Evolutionary conservation across 2,113 vertebrate species (phyloP).

Genomic region (Odocoileus hemionus): DNA sequence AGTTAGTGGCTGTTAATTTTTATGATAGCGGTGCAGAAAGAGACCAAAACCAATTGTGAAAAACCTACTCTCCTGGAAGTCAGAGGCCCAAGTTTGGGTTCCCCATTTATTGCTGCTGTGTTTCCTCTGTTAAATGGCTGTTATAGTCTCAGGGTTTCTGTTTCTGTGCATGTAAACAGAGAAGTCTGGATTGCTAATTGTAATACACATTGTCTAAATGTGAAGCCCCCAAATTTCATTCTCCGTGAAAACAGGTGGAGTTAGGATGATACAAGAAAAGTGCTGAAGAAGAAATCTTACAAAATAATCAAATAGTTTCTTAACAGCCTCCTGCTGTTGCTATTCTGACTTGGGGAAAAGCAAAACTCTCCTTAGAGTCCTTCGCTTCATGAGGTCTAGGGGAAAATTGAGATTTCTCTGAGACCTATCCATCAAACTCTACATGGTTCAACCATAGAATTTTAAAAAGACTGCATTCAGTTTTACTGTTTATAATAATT

Average conservation of each 20-base stretch:
- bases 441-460: neutral
- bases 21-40: neutral
- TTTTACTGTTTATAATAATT: neutral
- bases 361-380: neutral
- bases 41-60: neutral
- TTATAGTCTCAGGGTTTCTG: neutral
- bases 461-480: neutral
- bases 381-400: neutral
- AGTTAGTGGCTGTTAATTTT: neutral
- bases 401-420: neutral
- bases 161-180: neutral
- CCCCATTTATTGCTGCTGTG: neutral
- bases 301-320: conserved; percentile 1
- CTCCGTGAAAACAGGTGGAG: neutral
- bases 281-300: neutral
- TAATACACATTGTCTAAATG: neutral
- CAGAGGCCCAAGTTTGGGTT: neutral
- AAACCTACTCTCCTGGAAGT: neutral
- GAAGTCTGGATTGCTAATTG: neutral
- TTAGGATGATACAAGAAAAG: neutral
- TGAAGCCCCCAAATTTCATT: neutral
- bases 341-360: neutral
- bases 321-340: neutral
- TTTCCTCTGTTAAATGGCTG: neutral
- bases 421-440: neutral